phyloP scores from a whole-genome alignment of 2,113 vertebrate species.

The Leiothrix lutea region DNA sequence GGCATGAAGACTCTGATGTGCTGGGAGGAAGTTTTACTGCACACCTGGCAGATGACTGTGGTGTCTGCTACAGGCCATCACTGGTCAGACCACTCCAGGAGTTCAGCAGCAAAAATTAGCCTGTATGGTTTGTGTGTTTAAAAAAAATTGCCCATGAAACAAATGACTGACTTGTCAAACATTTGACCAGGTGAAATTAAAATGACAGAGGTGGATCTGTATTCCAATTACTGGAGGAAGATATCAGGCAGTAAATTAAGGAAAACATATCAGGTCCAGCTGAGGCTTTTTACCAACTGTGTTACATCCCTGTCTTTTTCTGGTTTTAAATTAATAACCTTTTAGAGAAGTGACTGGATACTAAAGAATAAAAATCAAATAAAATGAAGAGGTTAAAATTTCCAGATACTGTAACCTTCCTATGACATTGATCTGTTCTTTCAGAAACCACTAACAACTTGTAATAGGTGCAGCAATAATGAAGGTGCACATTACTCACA shows the following conservation, averaged over 20 bases:
- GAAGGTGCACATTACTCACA: not conserved
- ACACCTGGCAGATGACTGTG: not conserved
- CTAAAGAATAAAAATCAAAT: not conserved
- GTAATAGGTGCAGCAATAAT: not conserved
- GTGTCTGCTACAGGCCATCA: not conserved
- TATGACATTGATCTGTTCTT: not conserved
- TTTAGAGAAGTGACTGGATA: not conserved
- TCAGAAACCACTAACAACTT: slow-evolving; percentile 1
- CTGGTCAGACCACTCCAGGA: not conserved
- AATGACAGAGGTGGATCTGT: not conserved
- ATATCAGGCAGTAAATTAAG: not conserved
- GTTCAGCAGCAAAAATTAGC: not conserved
- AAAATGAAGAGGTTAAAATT: not conserved
- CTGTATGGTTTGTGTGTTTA: not conserved
- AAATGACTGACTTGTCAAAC: not conserved
- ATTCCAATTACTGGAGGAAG: not conserved
- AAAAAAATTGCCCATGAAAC: not conserved
- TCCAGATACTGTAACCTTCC: not conserved
- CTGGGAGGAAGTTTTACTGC: not conserved
- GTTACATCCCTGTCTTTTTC: not conserved
- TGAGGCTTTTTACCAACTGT: not conserved
- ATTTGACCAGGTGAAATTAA: not conserved
- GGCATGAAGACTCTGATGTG: not conserved
- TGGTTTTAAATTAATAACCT: not conserved
- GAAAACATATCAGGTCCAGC: not conserved